Conservation (phyloP, 2,113 vertebrate species). For the Pontoporia blainvillei region DNA sequence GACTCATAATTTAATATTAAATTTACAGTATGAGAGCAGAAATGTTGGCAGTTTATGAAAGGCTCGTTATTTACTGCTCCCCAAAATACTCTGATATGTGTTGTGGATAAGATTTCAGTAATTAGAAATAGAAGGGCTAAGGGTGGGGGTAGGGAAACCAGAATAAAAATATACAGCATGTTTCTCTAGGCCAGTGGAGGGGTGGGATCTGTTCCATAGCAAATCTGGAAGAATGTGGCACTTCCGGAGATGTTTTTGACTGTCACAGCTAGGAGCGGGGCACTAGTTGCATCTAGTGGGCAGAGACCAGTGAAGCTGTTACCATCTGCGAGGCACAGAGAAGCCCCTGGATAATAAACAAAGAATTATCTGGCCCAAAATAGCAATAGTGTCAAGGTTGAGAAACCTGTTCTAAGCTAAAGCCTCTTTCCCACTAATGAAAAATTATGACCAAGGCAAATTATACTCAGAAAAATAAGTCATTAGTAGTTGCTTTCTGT, state of each 20-base stretch:
- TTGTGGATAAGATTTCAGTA: not conserved
- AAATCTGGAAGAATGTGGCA: not conserved
- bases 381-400: not conserved
- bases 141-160: not conserved
- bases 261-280: not conserved
- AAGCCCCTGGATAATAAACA: not conserved
- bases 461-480: not conserved
- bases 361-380: not conserved
- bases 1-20: not conserved
- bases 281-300: not conserved
- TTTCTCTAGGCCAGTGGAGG: not conserved
- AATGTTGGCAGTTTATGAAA: not conserved
- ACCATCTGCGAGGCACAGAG: not conserved
- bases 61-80: not conserved
- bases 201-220: accelerated
- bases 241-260: not conserved
- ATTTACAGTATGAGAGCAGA: not conserved
- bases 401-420: not conserved
- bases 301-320: not conserved
- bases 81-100: not conserved
- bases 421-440: not conserved
- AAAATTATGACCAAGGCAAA: not conserved
- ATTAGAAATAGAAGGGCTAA: not conserved
- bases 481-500: not conserved
- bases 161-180: not conserved